Evolutionary conservation across 2,888 invertebrate genomes (phyloP).

Genomic region (Oegoconia quadripuncta): DNA sequence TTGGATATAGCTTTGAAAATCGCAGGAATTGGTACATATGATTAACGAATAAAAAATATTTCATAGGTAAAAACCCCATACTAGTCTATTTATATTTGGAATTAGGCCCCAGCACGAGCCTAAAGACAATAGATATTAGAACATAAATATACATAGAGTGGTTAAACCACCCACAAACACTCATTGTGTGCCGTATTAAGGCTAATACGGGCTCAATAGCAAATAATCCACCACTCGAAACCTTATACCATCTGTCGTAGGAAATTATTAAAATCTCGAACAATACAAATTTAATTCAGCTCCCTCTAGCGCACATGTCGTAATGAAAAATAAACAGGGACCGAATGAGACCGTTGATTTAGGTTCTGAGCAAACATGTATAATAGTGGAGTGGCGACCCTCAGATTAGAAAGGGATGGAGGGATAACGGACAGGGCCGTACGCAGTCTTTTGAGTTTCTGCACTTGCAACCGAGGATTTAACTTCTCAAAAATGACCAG

Average conservation of each 20-base stretch:
- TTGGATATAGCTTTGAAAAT: too few species aligned
- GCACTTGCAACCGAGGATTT: not conserved
- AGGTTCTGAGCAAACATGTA: slow-evolving; percentile 42
- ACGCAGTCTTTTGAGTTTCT: not conserved
- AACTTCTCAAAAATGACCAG: too few species aligned
- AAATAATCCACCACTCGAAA: slow-evolving; percentile 6
- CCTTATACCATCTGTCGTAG: not conserved
- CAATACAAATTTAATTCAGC: slow-evolving; percentile 8
- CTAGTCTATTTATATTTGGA: too few species aligned
- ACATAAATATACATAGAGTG: too few species aligned
- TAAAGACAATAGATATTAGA: too few species aligned
- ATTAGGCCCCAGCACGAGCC: too few species aligned
- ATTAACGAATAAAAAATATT: too few species aligned
- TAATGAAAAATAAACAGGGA: slow-evolving; percentile 52
- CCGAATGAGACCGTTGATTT: slow-evolving; percentile 37
- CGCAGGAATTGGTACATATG: too few species aligned
- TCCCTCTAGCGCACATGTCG: slow-evolving; percentile 29
- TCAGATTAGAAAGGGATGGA: slow-evolving; percentile 37
- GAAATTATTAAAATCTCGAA: slow-evolving; percentile 1
- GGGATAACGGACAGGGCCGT: not conserved
- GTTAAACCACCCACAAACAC: too few species aligned
- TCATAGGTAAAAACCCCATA: too few species aligned
- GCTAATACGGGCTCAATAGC: too few species aligned
- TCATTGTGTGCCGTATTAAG: too few species aligned
- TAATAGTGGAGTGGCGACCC: slow-evolving; percentile 31